Conservation (phyloP, 2,888 invertebrate species). For the Xestoiulus laeticollis region DNA sequence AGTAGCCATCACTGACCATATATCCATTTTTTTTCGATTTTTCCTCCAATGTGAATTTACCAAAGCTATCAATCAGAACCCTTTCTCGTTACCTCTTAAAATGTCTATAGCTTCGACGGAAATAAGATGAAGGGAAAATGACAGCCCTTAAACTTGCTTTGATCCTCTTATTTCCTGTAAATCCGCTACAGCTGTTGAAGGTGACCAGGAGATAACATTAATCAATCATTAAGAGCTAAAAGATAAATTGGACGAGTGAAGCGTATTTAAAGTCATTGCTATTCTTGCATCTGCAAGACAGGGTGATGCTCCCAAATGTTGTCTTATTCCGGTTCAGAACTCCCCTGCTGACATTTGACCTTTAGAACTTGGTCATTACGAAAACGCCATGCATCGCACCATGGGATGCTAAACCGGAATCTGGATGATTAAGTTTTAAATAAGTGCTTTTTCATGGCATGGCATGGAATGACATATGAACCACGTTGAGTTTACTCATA, state of each 20-base stretch:
- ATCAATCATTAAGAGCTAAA: background rate
- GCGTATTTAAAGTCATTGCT: background rate
- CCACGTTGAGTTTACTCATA: no score
- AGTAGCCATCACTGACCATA: background rate
- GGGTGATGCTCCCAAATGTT: no score
- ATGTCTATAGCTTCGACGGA: background rate
- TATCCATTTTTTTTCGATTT: background rate
- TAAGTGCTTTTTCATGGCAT: no score
- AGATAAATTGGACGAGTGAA: background rate
- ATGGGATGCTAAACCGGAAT: no score
- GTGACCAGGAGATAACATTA: background rate
- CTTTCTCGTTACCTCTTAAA: background rate
- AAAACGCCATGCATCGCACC: no score
- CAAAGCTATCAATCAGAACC: background rate
- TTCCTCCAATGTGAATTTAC: background rate
- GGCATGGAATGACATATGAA: no score
- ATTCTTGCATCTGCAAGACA: background rate
- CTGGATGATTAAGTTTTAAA: no score
- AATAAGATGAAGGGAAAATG: background rate
- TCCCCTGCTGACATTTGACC: no score
- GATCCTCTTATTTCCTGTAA: conserved; percentile 1
- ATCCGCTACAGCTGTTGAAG: background rate
- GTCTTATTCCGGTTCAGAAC: no score
- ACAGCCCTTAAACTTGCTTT: background rate
- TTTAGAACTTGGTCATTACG: no score